These are phyloP conservation scores for Tragelaphus buxtoni DNA, from an alignment of 2,113 vertebrate genomes.

Conservation along the genomic window DNA sequence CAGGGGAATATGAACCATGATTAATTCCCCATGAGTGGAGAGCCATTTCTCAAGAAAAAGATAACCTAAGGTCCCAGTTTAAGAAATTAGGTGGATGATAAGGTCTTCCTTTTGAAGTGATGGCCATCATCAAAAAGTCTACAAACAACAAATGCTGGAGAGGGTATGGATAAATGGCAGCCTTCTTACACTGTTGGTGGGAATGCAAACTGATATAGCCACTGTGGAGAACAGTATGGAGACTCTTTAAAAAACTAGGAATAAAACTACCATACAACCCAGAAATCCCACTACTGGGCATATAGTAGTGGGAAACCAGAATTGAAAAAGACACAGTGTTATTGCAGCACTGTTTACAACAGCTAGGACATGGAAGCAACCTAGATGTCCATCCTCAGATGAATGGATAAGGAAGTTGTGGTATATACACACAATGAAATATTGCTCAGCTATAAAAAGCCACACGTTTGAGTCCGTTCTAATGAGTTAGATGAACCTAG, in stretches of 20 bases:
- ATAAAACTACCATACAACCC: neutral
- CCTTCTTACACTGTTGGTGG: neutral
- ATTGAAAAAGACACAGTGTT: neutral
- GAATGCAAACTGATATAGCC: neutral
- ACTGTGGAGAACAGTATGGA: neutral
- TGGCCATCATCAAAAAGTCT: neutral
- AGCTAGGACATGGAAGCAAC: neutral
- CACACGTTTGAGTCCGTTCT: neutral
- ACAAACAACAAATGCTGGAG: neutral
- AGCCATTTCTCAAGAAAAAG: neutral
- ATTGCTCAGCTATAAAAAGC: neutral
- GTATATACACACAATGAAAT: neutral
- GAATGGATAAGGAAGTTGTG: neutral
- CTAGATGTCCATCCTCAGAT: neutral
- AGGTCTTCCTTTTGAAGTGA: neutral
- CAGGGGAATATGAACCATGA: constrained; percentile 28
- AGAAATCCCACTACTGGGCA: neutral
- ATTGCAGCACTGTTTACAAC: neutral
- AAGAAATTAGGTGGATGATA: neutral
- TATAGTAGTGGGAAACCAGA: neutral
- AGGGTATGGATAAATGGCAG: neutral
- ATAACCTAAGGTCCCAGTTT: neutral
- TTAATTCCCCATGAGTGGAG: constrained; percentile 57
- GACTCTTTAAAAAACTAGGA: neutral
- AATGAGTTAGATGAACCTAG: neutral